These are phyloP conservation scores for Procavia capensis DNA, from an alignment of 2,113 vertebrate genomes.

Conservation along the genomic window DNA sequence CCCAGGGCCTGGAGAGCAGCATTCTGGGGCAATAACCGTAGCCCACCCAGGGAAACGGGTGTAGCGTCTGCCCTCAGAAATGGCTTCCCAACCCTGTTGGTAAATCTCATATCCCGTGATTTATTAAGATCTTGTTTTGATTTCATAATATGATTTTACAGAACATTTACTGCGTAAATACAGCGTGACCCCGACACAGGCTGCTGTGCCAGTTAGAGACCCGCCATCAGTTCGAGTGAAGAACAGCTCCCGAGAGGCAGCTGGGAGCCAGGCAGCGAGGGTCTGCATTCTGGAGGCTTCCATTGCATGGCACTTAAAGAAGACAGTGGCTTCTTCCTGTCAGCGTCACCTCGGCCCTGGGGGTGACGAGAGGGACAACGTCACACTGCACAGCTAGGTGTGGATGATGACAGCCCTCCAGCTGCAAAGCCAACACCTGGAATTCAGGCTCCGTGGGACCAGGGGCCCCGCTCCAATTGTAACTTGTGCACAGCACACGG, in stretches of 20 bases:
- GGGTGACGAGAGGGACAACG: not conserved
- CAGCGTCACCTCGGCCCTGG: not conserved
- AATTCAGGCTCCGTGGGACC: not conserved
- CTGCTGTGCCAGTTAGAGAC: not conserved
- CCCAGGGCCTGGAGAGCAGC: not conserved
- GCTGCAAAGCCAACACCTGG: not conserved
- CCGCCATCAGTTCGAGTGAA: not conserved
- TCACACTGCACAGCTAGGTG: not conserved
- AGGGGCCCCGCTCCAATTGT: not conserved
- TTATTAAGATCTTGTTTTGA: constrained; percentile 45
- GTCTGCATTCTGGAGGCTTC: not conserved
- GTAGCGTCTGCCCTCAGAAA: not conserved
- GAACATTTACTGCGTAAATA: constrained; percentile 24
- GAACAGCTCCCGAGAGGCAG: not conserved
- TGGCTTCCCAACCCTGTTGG: not conserved
- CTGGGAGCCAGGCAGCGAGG: not conserved
- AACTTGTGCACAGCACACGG: not conserved
- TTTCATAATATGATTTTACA: constrained; percentile 45
- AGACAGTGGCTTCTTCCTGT: not conserved
- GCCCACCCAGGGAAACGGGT: not conserved
- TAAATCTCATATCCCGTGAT: not conserved
- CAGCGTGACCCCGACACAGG: not conserved
- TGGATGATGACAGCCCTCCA: not conserved
- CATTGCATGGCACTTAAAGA: not conserved
- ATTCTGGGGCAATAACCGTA: not conserved